Base-by-base conservation (phyloP, 2,888 invertebrate genomes). In the Philopedon plagiatum region DNA sequence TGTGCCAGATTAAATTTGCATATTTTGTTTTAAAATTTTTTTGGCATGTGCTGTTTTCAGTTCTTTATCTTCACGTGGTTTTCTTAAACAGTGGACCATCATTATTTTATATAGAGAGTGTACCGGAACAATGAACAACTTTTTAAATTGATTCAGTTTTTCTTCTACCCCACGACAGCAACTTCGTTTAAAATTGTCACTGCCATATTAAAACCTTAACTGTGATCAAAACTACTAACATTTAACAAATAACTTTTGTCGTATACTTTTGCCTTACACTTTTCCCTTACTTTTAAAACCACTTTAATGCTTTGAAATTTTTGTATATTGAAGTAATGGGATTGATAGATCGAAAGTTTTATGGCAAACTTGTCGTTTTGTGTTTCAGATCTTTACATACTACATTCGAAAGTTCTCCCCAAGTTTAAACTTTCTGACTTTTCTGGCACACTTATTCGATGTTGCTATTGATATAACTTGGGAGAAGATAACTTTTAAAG, bases 291-390 rank as follows among this genome's bases (percentile, higher is more conserved):
- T 46, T 19, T 21, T 8, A 18, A 44, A 49, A 58, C 39, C 37
- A 46, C 54, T 62, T 70, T 58, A 57, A 63, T 62, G 46, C 56
- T 66, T 57, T 44, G 62, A 62, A 56, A 46, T 57, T 69, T n/a
- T 69, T 69, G 56, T 61, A 61, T 41, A 32, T 34, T 13, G 19
- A 9, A 18, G 32, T 70, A 70, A 70, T 70, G 63, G 70, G 39
- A 63, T 57, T 70, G 70, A 70, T 58, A 63, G 63, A 70, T 70
- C 64, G 46, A 58, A 70, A 70, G 57, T 70, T 63, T 69, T 56
- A 70, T 57, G 56, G 57, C 58, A 58, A 69, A 63, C 44, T 62
- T 51, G 41, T 68, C 61, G 4, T 68, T 39, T 54, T 70, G 46
- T 63, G 49, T 70, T 70, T 57, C 44, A 63, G 49, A 58, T 70